A percentile compares a stretch with the other conserved stretches of the same genome.
These are phyloP conservation scores for Gadus macrocephalus DNA, from an alignment of 2,113 vertebrate species.

Conservation along the genomic window DNA sequence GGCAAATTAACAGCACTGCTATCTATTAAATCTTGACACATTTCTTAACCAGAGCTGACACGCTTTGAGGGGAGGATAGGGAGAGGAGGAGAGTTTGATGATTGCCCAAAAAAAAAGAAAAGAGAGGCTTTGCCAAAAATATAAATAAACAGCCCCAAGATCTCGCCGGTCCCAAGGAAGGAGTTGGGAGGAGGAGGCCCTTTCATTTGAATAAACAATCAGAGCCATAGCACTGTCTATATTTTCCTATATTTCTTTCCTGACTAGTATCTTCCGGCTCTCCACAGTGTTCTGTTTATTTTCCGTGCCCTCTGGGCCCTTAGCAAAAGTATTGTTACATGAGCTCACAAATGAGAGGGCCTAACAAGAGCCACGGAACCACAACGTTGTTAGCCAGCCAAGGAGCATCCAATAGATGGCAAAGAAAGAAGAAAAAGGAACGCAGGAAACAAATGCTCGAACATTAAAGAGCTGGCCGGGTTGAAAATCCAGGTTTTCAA, in stretches of 20 bases:
- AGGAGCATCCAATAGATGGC: not conserved
- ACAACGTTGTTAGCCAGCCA: not conserved
- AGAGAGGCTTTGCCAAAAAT: conserved; percentile 23
- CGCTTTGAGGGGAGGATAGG: conserved; percentile 33
- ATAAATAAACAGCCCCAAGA: not conserved
- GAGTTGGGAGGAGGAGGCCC: not conserved
- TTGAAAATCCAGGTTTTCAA: not conserved
- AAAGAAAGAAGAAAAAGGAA: no score
- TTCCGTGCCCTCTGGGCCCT: conserved; percentile 29
- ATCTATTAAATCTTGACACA: conserved; percentile 64
- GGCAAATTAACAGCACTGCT: conserved; percentile 56
- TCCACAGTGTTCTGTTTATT: conserved; percentile 24
- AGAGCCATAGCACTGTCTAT: conserved; percentile 5
- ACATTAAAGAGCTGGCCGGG: no score
- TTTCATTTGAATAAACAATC: conserved; percentile 29
- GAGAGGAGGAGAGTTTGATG: conserved; percentile 29
- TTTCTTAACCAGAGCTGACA: conserved; percentile 67
- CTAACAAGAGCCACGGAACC: conserved; percentile 36
- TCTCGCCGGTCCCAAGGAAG: not conserved
- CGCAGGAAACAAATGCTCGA: no score
- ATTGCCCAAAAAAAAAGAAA: conserved; percentile 14
- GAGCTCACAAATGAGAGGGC: conserved; percentile 39
- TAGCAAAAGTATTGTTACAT: conserved; percentile 27
- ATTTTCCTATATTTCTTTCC: conserved; percentile 19
- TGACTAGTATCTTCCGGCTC: conserved; percentile 9